Evolutionary conservation across 2,113 vertebrate genomes (phyloP).

Genomic region (Hemicordylus capensis): DNA sequence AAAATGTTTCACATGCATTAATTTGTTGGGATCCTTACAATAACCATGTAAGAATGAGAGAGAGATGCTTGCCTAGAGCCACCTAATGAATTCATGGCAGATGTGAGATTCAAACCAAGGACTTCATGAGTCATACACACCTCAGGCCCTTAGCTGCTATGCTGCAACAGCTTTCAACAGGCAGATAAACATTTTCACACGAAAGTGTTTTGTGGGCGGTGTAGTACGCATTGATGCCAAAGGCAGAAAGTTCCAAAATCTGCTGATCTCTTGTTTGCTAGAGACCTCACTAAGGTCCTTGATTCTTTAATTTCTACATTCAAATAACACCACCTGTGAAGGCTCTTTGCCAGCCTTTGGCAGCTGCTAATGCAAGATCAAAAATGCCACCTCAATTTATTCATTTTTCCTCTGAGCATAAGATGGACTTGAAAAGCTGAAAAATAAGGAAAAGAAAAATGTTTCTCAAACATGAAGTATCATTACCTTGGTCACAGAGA

Average conservation of each 20-base stretch:
- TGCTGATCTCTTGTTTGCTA: not conserved
- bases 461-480: not conserved
- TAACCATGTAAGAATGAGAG: not conserved
- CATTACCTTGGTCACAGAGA: not conserved
- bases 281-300: not conserved
- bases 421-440: not conserved
- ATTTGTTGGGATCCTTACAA: too few species aligned
- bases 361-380: slow-evolving; percentile 10
- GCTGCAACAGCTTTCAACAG: not conserved
- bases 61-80: not conserved
- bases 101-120: too few species aligned
- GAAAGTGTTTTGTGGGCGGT: not conserved
- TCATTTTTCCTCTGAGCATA: not conserved
- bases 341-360: slow-evolving; percentile 1
- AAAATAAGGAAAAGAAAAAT: not conserved
- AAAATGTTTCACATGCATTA: too few species aligned
- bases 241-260: not conserved
- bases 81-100: not conserved
- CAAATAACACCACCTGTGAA: not conserved
- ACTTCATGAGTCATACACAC: not conserved
- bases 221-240: not conserved
- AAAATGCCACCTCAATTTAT: slow-evolving; percentile 25
- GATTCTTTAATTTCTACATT: not conserved
- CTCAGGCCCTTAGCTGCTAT: not conserved
- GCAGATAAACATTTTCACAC: not conserved